Base-by-base conservation (phyloP, 2,113 vertebrate species). In the Mesembrinibis cayennensis region DNA sequence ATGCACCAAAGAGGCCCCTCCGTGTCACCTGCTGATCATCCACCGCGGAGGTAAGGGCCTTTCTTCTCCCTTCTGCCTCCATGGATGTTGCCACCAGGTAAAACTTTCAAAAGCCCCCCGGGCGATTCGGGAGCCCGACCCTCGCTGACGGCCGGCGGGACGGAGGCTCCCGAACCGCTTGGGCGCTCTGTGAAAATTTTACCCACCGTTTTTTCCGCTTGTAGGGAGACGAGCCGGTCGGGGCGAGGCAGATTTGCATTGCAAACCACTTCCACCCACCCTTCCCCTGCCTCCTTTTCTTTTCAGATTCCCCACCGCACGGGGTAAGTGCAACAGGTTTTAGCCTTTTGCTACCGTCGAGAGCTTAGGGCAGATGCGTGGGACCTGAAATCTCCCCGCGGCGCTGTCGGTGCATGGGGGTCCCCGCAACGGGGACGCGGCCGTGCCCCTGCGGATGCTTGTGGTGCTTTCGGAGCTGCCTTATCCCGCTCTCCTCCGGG, bases 1-100 rank as follows among this genome's bases (percentile, higher is more conserved):
- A 99, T 99, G 99, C 98, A 99, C 99, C 99, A 99, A 99, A 99
- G 99, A 99, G 99, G 99, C 99, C 76, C 99, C 99, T 11, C 99
- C 99, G 84, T 99, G 99, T 97, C 99, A 99, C 97, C 98, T 99
- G 95, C 98, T 99, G 94, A 99, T 99, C 97, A 99, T 99, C 97
- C 99, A 99, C 95, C 98, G 99, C 77, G 99, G 99, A 97, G 99
- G 99, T 98, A 98, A 98, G 98, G 96, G 62, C 95, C 38, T 16
- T 62, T 22, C 52, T 71, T 40, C 45, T 10, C 47, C 42, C 36
- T 69, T 34, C 29, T 25, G 21, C 45, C 59, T 93, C 69, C 38
- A 11, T 7, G 61, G 77, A 21, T 52, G 30, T 36, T 65, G 44
- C 78, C 62, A 19, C 40, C 92, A 90, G 94, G 94, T 92, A 20